Base-by-base conservation (phyloP, 1,140 invertebrate species). In the Drosophila tani region DNA sequence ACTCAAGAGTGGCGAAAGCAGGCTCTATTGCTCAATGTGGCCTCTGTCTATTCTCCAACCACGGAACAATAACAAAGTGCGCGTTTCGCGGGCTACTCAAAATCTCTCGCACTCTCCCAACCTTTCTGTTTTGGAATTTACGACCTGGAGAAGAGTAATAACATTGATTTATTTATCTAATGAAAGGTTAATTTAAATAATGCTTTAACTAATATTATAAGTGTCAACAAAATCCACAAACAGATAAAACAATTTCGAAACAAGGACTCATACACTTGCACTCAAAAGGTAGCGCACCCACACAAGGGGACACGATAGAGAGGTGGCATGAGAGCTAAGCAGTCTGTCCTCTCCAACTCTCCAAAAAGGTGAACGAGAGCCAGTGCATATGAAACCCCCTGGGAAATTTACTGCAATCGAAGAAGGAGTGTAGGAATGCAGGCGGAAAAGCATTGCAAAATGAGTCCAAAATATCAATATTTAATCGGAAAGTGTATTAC, bases 351-450 rank as follows among this genome's bases (percentile, higher is more conserved):
- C 59, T 66, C 59, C 40, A 53, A 67, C 38, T 76, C 55, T 76
- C 62, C 69, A 75, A 79, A 65, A 82, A 79, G 69, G 75, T 84
- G 63, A 81, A 24, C 57, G 38, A 69, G 66, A 27, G 57, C 7
- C 14, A 38, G 65, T 71, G 55, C 60, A 68, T 43, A 65, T 29
- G 38, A 40, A 17, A 59, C 74, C 74, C 78, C 15, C 27, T 85
- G 41, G 77, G 60, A 85, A 85, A 81, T 73, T 51, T 38, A 53
- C 49, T 59, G 15, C 9, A 9, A 38, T 24, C 3, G 4, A 27
- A 21, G 5, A 38, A 17, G 19, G 11, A 5, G 8, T 32, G 17
- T 12, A n/a, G 49, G 15, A 32, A 38, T 9, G 17, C 29, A 35
- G 29, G 6, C 27, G 3, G 14, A 0, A n/a, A 35, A 35, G 9